Conservation (phyloP, 2,888 invertebrate genomes). For the Cordilura impudica region DNA sequence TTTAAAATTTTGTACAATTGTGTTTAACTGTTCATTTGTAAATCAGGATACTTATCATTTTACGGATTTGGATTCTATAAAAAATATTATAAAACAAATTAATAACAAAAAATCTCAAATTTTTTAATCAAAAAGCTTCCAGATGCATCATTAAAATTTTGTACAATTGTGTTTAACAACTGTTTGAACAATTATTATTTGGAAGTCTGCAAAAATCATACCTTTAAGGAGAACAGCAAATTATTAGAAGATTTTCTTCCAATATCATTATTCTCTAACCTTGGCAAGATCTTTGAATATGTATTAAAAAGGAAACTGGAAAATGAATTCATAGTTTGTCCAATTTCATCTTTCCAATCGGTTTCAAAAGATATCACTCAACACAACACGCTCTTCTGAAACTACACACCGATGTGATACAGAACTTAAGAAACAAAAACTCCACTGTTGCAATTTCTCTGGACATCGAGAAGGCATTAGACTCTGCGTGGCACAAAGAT, state of each 20-base stretch:
- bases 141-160: not conserved
- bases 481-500: not conserved
- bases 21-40: too few relatives aligned
- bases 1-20: too few relatives aligned
- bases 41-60: not conserved
- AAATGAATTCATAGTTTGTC: not conserved
- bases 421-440: not conserved
- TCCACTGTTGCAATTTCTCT: not conserved
- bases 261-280: not conserved
- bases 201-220: not conserved
- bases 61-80: not conserved
- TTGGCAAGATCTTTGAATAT: not conserved
- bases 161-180: not conserved
- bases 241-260: not conserved
- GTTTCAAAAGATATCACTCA: not conserved
- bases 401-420: not conserved
- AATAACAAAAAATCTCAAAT: not conserved
- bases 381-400: conserved; percentile 16
- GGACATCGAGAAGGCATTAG: not conserved
- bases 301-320: not conserved
- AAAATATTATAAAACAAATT: not conserved
- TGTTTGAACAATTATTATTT: not conserved
- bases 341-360: not conserved
- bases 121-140: not conserved
- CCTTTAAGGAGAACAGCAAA: not conserved